Percentiles rank a stretch among this genome's conserved stretches.
Evolutionary conservation across 1,140 invertebrate species (phyloP).

Genomic region (Caenorhabditis brenneri): DNA sequence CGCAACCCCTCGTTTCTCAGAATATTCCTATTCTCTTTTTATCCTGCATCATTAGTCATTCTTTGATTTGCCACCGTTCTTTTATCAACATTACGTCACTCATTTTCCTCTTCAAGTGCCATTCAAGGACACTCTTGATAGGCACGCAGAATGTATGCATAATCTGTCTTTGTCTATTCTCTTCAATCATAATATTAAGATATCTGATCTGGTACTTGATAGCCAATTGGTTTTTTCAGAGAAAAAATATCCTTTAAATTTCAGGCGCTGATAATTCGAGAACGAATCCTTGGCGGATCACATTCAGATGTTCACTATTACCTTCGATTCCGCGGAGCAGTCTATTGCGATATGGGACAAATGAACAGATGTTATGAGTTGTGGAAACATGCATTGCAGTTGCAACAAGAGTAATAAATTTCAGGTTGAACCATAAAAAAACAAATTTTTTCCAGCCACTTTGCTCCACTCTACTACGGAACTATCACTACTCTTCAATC

Average conservation of each 20-base stretch:
- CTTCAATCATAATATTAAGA: neutral
- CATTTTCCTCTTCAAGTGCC: no score
- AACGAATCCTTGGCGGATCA: slow-evolving; percentile 60
- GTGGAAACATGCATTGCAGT: slow-evolving; percentile 61
- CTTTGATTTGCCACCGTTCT: slow-evolving; percentile 11
- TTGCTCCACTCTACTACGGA: slow-evolving; percentile 11
- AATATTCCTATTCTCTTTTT: no score
- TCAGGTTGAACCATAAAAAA: neutral
- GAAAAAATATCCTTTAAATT: neutral
- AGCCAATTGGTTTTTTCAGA: neutral
- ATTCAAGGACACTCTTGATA: slow-evolving; percentile 13
- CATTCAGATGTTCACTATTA: slow-evolving; percentile 65
- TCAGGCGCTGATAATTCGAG: slow-evolving; percentile 62
- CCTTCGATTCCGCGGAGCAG: slow-evolving; percentile 61
- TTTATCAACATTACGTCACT: slow-evolving; percentile 23
- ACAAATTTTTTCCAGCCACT: slow-evolving; percentile 29
- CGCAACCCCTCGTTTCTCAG: no score
- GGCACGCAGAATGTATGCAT: neutral
- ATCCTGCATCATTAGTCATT: neutral
- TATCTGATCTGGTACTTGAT: neutral
- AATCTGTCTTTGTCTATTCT: slow-evolving; percentile 11
- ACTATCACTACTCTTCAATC: slow-evolving; percentile 46
- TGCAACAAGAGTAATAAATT: slow-evolving; percentile 52
- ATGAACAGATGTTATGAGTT: slow-evolving; percentile 62
- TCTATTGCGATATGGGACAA: slow-evolving; percentile 63